Evolutionary conservation across 2,797 vertebrate genomes (phyloP), one percentile per base, ranked within the genome.

Genomic region (Chromis chromis): DNA sequence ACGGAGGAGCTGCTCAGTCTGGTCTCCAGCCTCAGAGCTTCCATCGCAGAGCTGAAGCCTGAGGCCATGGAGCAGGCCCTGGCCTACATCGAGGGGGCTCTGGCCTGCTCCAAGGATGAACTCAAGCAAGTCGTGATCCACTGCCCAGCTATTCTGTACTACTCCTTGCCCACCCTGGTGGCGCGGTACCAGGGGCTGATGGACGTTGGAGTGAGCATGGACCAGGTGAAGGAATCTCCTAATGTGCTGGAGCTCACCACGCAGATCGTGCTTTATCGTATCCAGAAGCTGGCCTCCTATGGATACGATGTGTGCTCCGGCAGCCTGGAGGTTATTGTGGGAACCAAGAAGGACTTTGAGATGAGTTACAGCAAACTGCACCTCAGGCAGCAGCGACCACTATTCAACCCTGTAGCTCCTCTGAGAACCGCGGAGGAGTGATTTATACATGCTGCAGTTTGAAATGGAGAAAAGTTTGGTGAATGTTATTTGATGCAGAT

Each of bases 281-380:
- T 96, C 81, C 94, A 93, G 84, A 99, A 96, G 78, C 90, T 98
- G 56, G 88, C 83, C 6, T 93, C 94, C 36, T 90, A 93, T 50
- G 96, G 96, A 4, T 96, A 95, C 1, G 82, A 93, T 61, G 78
- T 97, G 64, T 88, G 87, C 71, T 90, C 83, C 0, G 93, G 95
- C 56, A 93, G 89, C 77, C 90, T 99, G 79, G 93, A 95, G 21
- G 86, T 93, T 52, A 71, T 99, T 22, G 94, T 70, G 27, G 96
- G 97, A 36, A 98, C 96, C 10, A 97, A 96, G 88, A 97, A 95
- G 78, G 96, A 98, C 83, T 98, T 98, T 88, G 96, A 98, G 87
- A 91, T 74, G 63, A 95, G 44, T 60, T 95, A 90, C 31, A 79
- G 91, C 27, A 96, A 92, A 73, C 91, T 98, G 85, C 92, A 94